A percentile compares a stretch with the other conserved stretches of the same genome.
Evolutionary conservation across 30 jellyfish, hydroid and myxozoan species (phyloP).

Genomic region (Phacellophora camtschatica): DNA sequence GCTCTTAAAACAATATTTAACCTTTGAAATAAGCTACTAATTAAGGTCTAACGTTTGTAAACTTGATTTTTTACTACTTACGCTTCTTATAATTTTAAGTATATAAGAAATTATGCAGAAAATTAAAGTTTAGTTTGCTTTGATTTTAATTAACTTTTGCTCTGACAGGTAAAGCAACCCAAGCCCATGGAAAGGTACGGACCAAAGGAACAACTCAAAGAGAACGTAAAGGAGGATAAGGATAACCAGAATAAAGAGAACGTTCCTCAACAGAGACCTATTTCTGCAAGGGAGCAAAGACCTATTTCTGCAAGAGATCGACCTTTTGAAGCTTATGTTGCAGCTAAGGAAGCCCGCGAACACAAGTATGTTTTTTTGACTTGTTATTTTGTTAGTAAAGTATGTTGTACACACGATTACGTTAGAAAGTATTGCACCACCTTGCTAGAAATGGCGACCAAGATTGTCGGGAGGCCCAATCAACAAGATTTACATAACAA

Average conservation of each 20-base stretch:
- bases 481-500: too few species aligned
- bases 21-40: too few species aligned
- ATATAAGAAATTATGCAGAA: too few species aligned
- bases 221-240: constrained; percentile 10
- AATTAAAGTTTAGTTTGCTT: not conserved
- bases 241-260: constrained; percentile 4
- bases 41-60: too few species aligned
- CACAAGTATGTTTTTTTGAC: constrained; percentile 41
- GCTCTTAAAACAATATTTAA: too few species aligned
- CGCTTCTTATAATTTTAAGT: too few species aligned
- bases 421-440: too few species aligned
- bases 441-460: too few species aligned
- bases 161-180: constrained; percentile 37
- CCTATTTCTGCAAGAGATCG: constrained; percentile 42
- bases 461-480: too few species aligned
- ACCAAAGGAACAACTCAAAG: constrained; percentile 47
- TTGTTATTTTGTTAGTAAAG: too few species aligned
- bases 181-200: constrained; percentile 69
- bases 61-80: too few species aligned
- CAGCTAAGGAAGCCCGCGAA: constrained; percentile 67
- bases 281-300: constrained; percentile 16
- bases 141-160: not conserved
- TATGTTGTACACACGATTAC: too few species aligned
- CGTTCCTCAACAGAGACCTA: constrained; percentile 62
- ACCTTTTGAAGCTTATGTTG: constrained; percentile 69